Evolutionary conservation across 2,888 invertebrate genomes (phyloP).

Genomic region (Yponomeuta sedellus): DNA sequence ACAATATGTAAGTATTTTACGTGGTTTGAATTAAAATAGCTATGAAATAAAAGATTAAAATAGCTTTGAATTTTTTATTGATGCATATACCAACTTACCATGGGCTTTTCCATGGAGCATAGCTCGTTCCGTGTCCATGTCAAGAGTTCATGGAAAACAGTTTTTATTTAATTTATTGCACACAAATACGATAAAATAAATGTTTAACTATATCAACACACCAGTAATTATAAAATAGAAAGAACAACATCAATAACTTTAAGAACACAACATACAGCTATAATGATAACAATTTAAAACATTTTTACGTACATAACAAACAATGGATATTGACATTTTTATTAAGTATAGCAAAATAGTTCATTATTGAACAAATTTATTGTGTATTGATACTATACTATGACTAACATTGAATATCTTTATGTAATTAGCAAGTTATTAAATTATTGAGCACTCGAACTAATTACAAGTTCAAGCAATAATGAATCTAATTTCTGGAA

Average conservation of each 20-base stretch:
- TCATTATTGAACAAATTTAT: background rate
- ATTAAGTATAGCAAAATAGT: background rate
- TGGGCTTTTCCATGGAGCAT: conserved; percentile 66
- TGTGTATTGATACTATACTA: conserved; percentile 21
- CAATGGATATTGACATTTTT: background rate
- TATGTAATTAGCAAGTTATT: background rate
- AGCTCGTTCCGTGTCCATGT: conserved; percentile 54
- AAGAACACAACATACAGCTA: conserved; percentile 20
- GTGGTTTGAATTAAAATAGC: background rate
- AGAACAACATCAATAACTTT: conserved; percentile 2
- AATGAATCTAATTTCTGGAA: background rate
- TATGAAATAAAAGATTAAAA: conserved; percentile 8
- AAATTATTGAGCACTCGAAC: conserved; percentile 5
- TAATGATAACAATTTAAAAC: background rate
- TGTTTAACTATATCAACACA: conserved; percentile 12
- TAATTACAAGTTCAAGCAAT: background rate
- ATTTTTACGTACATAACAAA: background rate
- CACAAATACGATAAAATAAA: conserved; percentile 27
- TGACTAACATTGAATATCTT: conserved; percentile 28
- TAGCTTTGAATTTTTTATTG: conserved; percentile 46
- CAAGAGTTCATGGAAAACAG: conserved; percentile 73
- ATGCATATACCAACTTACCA: conserved; percentile 63
- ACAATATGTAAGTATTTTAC: background rate
- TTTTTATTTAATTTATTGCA: conserved; percentile 59
- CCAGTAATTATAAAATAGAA: conserved; percentile 27